A percentile compares a stretch with the other conserved stretches of the same genome.
These are phyloP conservation scores for Lycodopsis pacificus DNA, from an alignment of 2,797 vertebrate species.

Conservation along the genomic window DNA sequence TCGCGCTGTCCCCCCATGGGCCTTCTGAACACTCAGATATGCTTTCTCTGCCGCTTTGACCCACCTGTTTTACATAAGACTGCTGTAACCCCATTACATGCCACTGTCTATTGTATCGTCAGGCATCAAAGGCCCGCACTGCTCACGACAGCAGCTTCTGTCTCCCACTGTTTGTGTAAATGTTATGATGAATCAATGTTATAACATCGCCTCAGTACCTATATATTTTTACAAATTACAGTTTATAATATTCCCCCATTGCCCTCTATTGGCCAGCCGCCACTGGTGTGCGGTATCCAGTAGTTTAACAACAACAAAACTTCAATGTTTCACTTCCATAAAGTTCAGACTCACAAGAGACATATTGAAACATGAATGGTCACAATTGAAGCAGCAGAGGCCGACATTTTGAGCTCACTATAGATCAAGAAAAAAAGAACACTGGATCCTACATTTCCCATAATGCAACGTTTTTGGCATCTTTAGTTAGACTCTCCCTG, in stretches of 20 bases:
- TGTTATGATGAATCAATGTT: constrained; percentile 18
- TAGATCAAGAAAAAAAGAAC: background rate
- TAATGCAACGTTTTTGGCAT: background rate
- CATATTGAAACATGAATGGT: background rate
- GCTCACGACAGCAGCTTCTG: constrained; percentile 39
- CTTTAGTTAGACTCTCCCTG: background rate
- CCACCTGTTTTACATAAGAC: constrained; percentile 66
- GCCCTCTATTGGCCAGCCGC: background rate
- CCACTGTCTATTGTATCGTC: constrained; percentile 49
- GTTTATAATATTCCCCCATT: constrained; percentile 2
- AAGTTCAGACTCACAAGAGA: background rate
- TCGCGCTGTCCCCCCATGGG: constrained; percentile 51
- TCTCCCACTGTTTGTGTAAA: background rate
- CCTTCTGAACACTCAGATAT: constrained; percentile 56
- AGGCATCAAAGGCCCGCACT: constrained; percentile 44
- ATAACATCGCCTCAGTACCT: background rate
- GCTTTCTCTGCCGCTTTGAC: constrained; percentile 52
- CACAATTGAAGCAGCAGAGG: background rate
- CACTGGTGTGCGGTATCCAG: background rate
- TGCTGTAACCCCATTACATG: constrained; percentile 52
- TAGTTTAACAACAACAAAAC: background rate
- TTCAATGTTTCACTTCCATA: background rate
- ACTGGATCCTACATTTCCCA: background rate
- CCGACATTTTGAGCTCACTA: background rate
- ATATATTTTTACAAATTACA: constrained; percentile 8